These are phyloP conservation scores for Oligia strigilis DNA, from an alignment of 2,888 invertebrate genomes.

Conservation along the genomic window DNA sequence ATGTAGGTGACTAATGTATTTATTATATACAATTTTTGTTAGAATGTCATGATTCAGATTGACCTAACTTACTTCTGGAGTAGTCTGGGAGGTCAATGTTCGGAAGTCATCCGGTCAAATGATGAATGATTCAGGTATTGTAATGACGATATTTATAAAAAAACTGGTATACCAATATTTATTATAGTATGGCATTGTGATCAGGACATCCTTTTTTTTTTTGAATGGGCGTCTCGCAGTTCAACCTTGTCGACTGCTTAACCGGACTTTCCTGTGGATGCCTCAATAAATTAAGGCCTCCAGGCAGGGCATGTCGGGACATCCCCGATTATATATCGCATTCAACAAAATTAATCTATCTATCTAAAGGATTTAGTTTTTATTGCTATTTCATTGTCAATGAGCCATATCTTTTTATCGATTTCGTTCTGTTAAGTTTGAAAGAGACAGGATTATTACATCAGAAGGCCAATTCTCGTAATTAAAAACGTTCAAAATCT, in stretches of 20 bases:
- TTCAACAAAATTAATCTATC: not conserved
- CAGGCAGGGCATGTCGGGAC: not conserved
- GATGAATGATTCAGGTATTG: constrained; percentile 45
- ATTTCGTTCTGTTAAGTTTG: not conserved
- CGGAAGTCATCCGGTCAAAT: constrained; percentile 24
- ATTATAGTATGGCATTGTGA: constrained; percentile 3
- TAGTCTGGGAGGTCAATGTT: constrained; percentile 25
- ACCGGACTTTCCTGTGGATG: too few species aligned
- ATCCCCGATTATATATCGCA: not conserved
- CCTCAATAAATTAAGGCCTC: too few species aligned
- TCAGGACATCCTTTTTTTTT: too few species aligned
- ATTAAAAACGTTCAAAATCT: too few species aligned
- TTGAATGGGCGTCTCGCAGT: too few species aligned
- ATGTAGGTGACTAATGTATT: constrained; percentile 9
- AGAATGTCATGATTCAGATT: constrained; percentile 17
- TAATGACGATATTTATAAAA: constrained; percentile 20
- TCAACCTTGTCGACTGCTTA: too few species aligned
- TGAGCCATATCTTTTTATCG: constrained; percentile 1
- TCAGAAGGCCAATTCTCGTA: not conserved
- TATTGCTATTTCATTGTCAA: constrained; percentile 38
- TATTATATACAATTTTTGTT: not conserved
- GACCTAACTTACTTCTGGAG: constrained; percentile 21
- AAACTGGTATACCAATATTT: not conserved
- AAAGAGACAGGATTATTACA: not conserved
- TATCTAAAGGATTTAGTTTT: constrained; percentile 17